Evolutionary conservation across 2,113 vertebrate genomes (phyloP), one percentile per base, ranked within the genome.

Genomic region (Leptobrachium leishanense): DNA sequence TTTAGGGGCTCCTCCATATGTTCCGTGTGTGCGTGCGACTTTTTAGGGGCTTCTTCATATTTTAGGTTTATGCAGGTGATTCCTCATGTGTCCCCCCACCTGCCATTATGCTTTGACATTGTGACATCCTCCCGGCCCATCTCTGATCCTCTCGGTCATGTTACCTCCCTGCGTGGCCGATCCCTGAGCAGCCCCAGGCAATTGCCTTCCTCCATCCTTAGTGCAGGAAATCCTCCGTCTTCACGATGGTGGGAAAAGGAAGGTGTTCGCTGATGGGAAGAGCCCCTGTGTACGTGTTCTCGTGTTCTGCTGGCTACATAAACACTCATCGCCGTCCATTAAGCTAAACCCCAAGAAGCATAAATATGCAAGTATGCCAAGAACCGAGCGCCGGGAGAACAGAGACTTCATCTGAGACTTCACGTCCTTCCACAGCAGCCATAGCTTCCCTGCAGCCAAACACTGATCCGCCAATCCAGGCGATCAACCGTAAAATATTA

Each of bases 231-330:
- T 80, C 77, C 71, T 73, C 77, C 39, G 65, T 40, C 71, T 42
- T 3, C 71, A 59, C 9, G 15, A 80, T 74, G 50, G 63, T 80
- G 70, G 77, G 77, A 80, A 80, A 59, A 59, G 71, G 70, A 72
- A 55, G 70, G 77, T 68, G 77, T 74, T 74, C 66, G 50, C 71
- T 80, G 63, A 74, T 80, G 77, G 77, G 70, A 80, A 80, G 71
- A 54, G 63, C 54, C 54, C 55, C 46, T 80, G 77, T 74, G 77
- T 80, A 80, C 77, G 77, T 80, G 77, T 59, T 80, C 71, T 80
- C 71, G 64, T 80, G 77, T 80, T 15, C 15, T 39, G 44, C 63
- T 40, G 8, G 10, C 63, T 15, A 10, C 44, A 67, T 73, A 74
- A 79, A 79, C 71, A 73, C 62, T 59, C 71, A 74, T 53, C 40